A percentile compares a stretch with the other conserved stretches of the same genome.
Evolutionary conservation across 2,113 vertebrate genomes (phyloP).

Genomic region (Sclerurus mexicanus): DNA sequence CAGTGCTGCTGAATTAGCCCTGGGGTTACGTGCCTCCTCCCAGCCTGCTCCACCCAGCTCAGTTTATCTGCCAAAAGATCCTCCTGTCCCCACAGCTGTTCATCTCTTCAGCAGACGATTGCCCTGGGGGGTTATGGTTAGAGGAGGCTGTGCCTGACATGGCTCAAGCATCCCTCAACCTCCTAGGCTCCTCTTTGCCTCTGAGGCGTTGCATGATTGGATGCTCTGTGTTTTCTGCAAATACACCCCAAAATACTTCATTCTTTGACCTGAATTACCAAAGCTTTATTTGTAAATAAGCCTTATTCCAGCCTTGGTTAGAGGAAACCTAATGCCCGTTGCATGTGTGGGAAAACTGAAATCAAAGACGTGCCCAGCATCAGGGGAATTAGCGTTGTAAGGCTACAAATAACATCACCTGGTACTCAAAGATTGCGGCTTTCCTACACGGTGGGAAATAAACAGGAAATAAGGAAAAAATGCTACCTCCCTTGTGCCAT

Average conservation of each 20-base stretch:
- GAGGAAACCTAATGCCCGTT: not conserved
- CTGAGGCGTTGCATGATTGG: not conserved
- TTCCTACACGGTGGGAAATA: not conserved
- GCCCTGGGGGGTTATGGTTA: not conserved
- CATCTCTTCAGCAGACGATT: not conserved
- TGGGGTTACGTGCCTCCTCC: not conserved
- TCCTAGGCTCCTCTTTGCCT: not conserved
- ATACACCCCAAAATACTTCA: not conserved
- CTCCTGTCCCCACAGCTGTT: not conserved
- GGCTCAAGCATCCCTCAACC: not conserved
- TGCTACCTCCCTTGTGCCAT: not conserved
- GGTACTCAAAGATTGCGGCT: not conserved
- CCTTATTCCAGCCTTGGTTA: not conserved
- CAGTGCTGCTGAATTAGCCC: not conserved
- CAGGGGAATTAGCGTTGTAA: not conserved
- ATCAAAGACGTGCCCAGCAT: not conserved
- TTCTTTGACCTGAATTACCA: not conserved
- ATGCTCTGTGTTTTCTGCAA: not conserved
- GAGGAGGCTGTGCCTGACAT: not conserved
- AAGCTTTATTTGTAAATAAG: not conserved
- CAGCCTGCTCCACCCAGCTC: not conserved
- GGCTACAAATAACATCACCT: not conserved
- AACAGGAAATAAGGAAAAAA: not conserved
- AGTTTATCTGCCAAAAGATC: not conserved
- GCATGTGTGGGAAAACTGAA: accelerated